These are phyloP conservation scores for Boleophthalmus pectinirostris DNA, from an alignment of 2,113 vertebrate species.

Conservation along the genomic window DNA sequence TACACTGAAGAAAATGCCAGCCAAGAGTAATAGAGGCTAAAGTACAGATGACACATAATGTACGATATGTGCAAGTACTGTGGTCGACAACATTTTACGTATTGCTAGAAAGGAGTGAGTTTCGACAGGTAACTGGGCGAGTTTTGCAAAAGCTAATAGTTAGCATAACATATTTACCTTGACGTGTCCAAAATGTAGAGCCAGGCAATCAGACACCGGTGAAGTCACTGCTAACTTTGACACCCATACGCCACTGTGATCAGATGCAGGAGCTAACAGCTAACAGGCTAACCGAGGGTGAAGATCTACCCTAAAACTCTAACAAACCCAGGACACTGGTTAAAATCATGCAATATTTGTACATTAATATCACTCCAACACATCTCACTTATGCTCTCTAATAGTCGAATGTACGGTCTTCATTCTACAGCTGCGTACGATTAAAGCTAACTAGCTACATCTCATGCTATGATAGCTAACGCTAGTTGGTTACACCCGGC, in stretches of 20 bases:
- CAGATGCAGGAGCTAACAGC: conserved; percentile 47
- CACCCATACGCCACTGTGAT: conserved; percentile 55
- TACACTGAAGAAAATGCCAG: conserved; percentile 9
- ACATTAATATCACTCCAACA: background rate
- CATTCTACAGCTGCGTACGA: conserved; percentile 31
- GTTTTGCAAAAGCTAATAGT: conserved; percentile 12
- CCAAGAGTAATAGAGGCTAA: conserved; percentile 10
- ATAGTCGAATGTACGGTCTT: conserved; percentile 1
- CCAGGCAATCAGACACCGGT: conserved; percentile 58
- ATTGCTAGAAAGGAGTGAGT: background rate
- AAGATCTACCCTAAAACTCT: conserved; percentile 9
- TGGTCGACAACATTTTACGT: conserved; percentile 7
- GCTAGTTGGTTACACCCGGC: conserved; percentile 64
- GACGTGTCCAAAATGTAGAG: conserved; percentile 74
- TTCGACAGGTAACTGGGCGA: background rate
- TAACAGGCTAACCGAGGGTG: conserved; percentile 14
- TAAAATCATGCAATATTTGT: background rate
- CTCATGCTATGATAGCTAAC: conserved; percentile 54
- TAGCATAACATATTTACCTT: conserved; percentile 68
- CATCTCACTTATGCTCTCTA: background rate
- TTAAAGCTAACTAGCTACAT: conserved; percentile 66
- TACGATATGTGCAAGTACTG: conserved; percentile 15
- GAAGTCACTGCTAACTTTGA: conserved; percentile 70
- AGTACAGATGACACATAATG: conserved; percentile 17
- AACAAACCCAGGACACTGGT: background rate